Evolutionary conservation across 2,113 vertebrate species (phyloP).

Genomic region (Sminthopsis crassicaudata): DNA sequence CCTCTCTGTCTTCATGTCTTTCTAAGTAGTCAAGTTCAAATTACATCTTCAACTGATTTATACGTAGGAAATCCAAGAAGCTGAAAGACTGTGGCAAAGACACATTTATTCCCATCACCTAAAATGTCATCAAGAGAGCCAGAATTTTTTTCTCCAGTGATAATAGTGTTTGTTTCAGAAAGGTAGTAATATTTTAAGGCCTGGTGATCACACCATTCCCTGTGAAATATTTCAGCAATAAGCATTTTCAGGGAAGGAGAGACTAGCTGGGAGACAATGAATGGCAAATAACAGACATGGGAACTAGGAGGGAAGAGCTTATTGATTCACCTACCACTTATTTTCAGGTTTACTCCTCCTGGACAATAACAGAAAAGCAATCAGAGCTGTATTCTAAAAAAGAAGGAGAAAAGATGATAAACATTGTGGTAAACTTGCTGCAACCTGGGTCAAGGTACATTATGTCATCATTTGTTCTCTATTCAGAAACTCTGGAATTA

Average conservation of each 20-base stretch:
- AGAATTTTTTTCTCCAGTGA: slow-evolving; percentile 35
- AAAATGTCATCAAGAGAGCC: slow-evolving; percentile 60
- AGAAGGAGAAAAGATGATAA: slow-evolving; percentile 47
- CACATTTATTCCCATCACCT: slow-evolving; percentile 65
- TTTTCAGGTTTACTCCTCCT: slow-evolving; percentile 16
- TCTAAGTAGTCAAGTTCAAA: slow-evolving; percentile 75
- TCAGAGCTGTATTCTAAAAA: slow-evolving; percentile 38
- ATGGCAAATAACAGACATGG: slow-evolving; percentile 42
- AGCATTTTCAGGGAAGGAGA: slow-evolving; percentile 32
- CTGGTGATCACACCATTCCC: slow-evolving; percentile 30
- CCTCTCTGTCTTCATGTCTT: slow-evolving; percentile 73
- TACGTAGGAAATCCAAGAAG: slow-evolving; percentile 67
- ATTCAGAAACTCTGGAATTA: slow-evolving; percentile 47
- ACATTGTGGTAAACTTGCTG: slow-evolving; percentile 12
- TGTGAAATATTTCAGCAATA: slow-evolving; percentile 63
- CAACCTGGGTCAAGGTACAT: slow-evolving; percentile 39
- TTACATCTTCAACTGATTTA: slow-evolving; percentile 76
- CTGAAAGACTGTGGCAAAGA: slow-evolving; percentile 66
- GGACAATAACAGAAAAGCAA: slow-evolving; percentile 60
- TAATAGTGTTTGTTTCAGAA: slow-evolving; percentile 58
- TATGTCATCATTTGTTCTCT: slow-evolving; percentile 15
- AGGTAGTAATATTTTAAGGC: slow-evolving; percentile 40
- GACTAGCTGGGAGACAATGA: slow-evolving; percentile 29
- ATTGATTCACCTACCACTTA: slow-evolving; percentile 50
- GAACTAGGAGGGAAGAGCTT: slow-evolving; percentile 12